Evolutionary conservation across 2,113 vertebrate genomes (phyloP).

Genomic region (Marmota flaviventris): DNA sequence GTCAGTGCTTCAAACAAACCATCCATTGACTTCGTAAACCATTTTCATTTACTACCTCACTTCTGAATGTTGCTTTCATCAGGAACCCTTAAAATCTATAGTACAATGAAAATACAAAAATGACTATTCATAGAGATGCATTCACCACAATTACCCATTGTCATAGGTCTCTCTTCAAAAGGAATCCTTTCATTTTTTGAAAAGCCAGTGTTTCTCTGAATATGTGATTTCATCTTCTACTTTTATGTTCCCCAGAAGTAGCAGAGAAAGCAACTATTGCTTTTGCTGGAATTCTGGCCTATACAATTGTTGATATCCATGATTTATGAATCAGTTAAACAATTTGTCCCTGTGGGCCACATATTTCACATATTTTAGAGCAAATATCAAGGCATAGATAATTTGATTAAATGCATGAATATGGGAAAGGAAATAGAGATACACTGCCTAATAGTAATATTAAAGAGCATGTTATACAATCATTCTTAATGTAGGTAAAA

Average conservation of each 20-base stretch:
- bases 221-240: neutral
- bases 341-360: neutral
- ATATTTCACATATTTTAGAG: neutral
- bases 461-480: neutral
- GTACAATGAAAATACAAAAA: neutral
- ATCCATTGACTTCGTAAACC: neutral
- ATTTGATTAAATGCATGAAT: neutral
- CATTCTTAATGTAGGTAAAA: neutral
- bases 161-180: neutral
- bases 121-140: neutral
- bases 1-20: neutral
- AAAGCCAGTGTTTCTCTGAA: neutral
- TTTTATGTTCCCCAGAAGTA: neutral
- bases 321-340: neutral
- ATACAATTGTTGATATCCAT: neutral
- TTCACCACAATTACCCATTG: neutral
- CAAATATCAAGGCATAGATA: neutral
- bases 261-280: neutral
- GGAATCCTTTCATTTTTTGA: neutral
- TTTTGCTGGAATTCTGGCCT: neutral
- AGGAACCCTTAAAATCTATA: neutral
- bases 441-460: neutral
- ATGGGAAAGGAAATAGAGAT: neutral
- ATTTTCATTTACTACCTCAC: neutral
- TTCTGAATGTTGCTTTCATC: neutral